phyloP scores from a whole-genome alignment of 1,140 invertebrate genomes.

The Anoplolepis gracilipes region DNA sequence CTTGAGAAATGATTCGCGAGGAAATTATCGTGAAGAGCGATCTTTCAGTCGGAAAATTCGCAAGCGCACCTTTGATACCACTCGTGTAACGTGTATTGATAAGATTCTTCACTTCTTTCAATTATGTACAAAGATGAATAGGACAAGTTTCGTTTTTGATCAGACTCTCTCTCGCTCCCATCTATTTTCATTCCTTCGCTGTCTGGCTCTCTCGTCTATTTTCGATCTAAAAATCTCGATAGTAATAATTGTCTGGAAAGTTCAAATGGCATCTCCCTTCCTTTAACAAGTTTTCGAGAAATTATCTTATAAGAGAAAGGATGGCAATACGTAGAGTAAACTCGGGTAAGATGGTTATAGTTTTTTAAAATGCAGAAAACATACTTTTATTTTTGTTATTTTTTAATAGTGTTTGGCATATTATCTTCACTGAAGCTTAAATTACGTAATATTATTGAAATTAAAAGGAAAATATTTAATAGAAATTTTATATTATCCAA shows the following conservation, averaged over 20 bases:
- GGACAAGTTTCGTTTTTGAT: slow-evolving; percentile 42
- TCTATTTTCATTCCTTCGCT: slow-evolving; percentile 3
- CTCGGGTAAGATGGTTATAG: too few species aligned
- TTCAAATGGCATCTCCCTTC: background rate
- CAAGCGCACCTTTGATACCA: slow-evolving; percentile 31
- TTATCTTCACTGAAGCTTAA: too few species aligned
- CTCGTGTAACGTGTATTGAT: slow-evolving; percentile 24
- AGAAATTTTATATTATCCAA: too few species aligned
- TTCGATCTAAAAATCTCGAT: background rate
- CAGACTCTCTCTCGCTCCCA: background rate
- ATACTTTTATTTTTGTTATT: too few species aligned
- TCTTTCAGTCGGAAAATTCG: slow-evolving; percentile 51
- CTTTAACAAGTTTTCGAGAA: background rate
- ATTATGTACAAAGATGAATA: slow-evolving; percentile 37
- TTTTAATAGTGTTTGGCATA: too few species aligned
- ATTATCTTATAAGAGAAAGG: too few species aligned
- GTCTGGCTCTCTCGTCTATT: background rate
- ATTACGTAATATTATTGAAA: too few species aligned
- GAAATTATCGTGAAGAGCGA: slow-evolving; percentile 44
- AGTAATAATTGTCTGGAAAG: slow-evolving; percentile 15
- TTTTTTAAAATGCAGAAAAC: too few species aligned
- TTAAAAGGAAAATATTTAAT: too few species aligned
- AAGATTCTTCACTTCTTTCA: slow-evolving; percentile 35
- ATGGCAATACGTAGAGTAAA: too few species aligned
- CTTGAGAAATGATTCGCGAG: slow-evolving; percentile 36